Conservation (phyloP, 1,140 invertebrate species). For the Lethocerus indicus region DNA sequence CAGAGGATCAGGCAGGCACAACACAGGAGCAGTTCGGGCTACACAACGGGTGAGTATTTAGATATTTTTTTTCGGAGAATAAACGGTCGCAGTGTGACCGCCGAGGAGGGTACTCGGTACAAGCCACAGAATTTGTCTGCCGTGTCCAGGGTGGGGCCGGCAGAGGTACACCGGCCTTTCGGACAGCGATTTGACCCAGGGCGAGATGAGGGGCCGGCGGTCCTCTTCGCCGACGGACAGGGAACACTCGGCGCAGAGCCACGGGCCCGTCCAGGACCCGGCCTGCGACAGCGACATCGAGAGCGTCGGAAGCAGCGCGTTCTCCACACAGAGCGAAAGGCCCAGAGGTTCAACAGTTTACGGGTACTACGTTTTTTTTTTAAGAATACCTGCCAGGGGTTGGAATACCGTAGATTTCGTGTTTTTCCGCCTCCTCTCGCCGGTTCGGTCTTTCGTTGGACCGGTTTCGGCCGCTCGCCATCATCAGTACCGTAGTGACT, state of each 20-base stretch:
- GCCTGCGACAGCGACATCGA: conserved; percentile 81
- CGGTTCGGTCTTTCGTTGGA: no score
- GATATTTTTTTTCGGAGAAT: no score
- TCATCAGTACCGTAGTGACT: no score
- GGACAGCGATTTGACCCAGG: conserved; percentile 54
- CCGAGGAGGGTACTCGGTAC: no score
- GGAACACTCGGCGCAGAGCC: conserved; percentile 25
- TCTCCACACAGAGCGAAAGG: conserved; percentile 79
- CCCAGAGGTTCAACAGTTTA: conserved; percentile 50
- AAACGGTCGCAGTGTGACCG: no score
- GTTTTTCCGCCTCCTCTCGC: no score
- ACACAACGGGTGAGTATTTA: no score
- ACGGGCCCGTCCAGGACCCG: no score
- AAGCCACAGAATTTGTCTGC: not conserved
- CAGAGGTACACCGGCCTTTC: conserved; percentile 62
- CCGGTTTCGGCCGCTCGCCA: no score
- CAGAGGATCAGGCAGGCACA: conserved; percentile 44
- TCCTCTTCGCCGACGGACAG: conserved; percentile 32
- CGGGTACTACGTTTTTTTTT: conserved; percentile 35
- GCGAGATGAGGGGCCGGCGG: conserved; percentile 24
- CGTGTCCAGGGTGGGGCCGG: conserved; percentile 43
- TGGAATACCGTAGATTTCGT: no score
- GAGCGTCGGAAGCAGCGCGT: conserved; percentile 74
- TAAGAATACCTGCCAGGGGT: no score
- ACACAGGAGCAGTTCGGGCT: conserved; percentile 17